phyloP scores from a whole-genome alignment of 2,113 vertebrate genomes.

The Martes martes region DNA sequence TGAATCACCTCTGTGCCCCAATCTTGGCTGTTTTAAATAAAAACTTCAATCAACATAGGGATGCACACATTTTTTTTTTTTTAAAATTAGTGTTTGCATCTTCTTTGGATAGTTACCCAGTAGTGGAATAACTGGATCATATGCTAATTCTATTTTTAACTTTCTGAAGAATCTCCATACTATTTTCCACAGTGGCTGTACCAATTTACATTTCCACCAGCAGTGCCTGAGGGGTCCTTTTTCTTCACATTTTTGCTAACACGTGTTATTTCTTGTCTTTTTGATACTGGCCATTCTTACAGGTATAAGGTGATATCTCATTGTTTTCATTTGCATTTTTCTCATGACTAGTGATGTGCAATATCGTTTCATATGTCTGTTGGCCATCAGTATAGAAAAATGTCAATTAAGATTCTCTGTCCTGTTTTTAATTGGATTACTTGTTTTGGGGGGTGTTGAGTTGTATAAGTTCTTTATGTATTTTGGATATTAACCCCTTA shows the following conservation, averaged over 20 bases:
- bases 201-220: not conserved
- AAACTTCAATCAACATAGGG: too few relatives aligned
- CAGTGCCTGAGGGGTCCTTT: not conserved
- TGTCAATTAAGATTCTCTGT: not conserved
- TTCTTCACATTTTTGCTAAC: not conserved
- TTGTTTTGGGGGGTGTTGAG: not conserved
- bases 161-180: not conserved
- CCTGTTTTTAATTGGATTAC: not conserved
- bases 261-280: not conserved
- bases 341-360: not conserved
- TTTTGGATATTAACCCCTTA: too few relatives aligned
- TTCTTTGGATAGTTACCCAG: too few relatives aligned
- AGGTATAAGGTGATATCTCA: not conserved
- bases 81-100: too few relatives aligned
- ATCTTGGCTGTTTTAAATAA: too few relatives aligned
- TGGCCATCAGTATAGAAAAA: not conserved
- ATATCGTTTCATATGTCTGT: not conserved
- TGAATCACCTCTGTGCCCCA: too few relatives aligned
- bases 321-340: not conserved
- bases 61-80: too few relatives aligned
- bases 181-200: not conserved
- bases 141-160: too few relatives aligned
- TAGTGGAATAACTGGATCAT: too few relatives aligned
- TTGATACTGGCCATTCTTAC: not conserved
- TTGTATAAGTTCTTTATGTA: too few relatives aligned